Evolutionary conservation across 2,797 vertebrate species (phyloP).

Genomic region (Coracias cyanogaster): DNA sequence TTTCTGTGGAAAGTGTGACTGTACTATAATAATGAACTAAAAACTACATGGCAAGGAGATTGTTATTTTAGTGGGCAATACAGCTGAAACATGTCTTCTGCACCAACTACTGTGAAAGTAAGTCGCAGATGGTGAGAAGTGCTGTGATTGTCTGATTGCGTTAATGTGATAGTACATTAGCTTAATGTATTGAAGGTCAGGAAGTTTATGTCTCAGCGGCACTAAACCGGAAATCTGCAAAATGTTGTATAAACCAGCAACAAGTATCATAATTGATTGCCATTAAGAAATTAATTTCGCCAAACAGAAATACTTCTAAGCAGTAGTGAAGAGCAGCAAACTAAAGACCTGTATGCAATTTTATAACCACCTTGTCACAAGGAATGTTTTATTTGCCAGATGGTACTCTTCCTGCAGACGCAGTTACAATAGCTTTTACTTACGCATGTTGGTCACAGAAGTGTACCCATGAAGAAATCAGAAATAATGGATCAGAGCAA

Average conservation of each 20-base stretch:
- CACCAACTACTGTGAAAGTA: not conserved
- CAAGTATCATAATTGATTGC: constrained; percentile 61
- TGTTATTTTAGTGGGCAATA: not conserved
- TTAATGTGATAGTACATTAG: constrained; percentile 40
- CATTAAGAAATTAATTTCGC: constrained; percentile 71
- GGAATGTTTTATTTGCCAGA: constrained; percentile 17
- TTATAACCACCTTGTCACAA: constrained; percentile 17
- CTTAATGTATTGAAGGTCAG: constrained; percentile 65
- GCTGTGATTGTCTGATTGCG: constrained; percentile 34
- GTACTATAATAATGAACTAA: not conserved
- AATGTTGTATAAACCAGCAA: constrained; percentile 53
- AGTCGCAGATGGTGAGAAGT: not conserved
- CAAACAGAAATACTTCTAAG: constrained; percentile 26
- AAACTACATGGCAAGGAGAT: not conserved
- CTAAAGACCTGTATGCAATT: not conserved
- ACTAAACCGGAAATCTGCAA: constrained; percentile 60
- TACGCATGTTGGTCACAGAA: not conserved
- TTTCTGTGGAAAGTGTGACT: not conserved
- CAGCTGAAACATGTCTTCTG: not conserved
- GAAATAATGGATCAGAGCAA: not conserved
- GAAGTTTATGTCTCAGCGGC: constrained; percentile 16
- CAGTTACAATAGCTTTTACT: not conserved
- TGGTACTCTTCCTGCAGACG: not conserved
- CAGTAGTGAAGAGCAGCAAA: not conserved
- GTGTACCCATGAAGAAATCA: not conserved